Base-by-base conservation (phyloP, 2,888 invertebrate species). In the Strigamia crassipes region DNA sequence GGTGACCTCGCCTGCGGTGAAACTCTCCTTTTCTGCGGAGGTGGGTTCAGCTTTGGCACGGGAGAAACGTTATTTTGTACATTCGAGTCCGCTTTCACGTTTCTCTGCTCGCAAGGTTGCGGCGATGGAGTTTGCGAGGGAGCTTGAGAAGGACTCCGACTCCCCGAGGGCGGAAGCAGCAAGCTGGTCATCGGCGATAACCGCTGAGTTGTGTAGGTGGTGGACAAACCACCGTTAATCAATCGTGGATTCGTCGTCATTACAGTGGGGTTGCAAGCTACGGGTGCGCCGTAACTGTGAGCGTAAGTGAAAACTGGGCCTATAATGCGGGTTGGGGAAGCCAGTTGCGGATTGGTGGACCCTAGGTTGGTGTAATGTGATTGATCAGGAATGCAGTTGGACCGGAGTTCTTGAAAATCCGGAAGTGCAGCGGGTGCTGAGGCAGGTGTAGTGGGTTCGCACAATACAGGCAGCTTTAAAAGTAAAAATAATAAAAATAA, bases 351-450 rank as follows among this genome's bases (percentile, higher is more conserved):
- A 23, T 78, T 78, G 41, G 18, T n/a, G 21, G 38, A 41, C 42
- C 42, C 78, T 15, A 78, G 38, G 18, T 41, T 78, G 38, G 41
- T 78, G 18, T 31, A 66, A 21, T 31, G 38, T 38, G 66, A 27
- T 9, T 38, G 31, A 81, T 81, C 66, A 31, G 61, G 61, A 66
- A 81, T 34, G 46, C 80, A 80, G 38, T 81, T 56, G 38, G 42
- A 56, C 21, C 23, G 46, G 31, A 13, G 34, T 66, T 81, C 81
- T 81, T 81, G 81, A 42, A 81, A 81, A 34, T 81, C 81, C 10
- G 81, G 81, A 34, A 81, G 42, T 81, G 34, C 31, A 31, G 66
- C 81, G 1, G 81, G 81, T 34, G 81, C 81, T 21, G 81, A 81
- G 4, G 81, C 61, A 23, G 81, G 81, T 21, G 81, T 81, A 31